Base-by-base conservation (phyloP, 2,113 vertebrate species). In the Chauna torquata region DNA sequence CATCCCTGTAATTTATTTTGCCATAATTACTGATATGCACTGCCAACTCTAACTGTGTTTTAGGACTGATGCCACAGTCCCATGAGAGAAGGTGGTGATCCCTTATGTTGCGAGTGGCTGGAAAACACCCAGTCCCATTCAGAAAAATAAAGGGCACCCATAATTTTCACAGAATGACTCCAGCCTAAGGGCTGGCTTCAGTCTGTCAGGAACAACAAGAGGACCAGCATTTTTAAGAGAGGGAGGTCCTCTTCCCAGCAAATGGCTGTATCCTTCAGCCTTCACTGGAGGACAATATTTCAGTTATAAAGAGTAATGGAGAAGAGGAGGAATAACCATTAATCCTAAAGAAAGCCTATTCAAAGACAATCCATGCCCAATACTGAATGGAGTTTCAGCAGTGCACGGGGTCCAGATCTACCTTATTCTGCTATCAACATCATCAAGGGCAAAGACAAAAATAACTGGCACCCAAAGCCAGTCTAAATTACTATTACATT, bases 1-100 rank as follows among this genome's bases (percentile, higher is more conserved):
- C 75, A 80, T 38, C 75, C 47, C 71, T 52, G 61, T 55, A 79
- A 95, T 94, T 95, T 93, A 92, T 96, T 92, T 94, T 88, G 36
- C 54, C 62, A 59, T 95, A 80, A 92, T 96, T 96, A 76, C 54
- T 61, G 49, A 79, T 61, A 68, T 25, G 40, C 57, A 24, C 66
- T 82, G 82, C 78, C 90, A 95, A 44, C 42, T 85, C 85, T 45
- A 88, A 71, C 79, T 12, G 78, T 65, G 38, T 32, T 90, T 82
- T 82, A 72, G 79, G 85, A 71, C 57, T n/a, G 65, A 64, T 90
- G 81, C 78, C 92, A 79, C 66, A 68, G 57, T 71, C 70, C 78
- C 2, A 0, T 20, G 19, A 24, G 74, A 75, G 65, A 71, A 91
- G 74, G 30, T 47, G 70, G 49, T 52, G 78, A 94, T 90, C 52